Evolutionary conservation across 1,140 invertebrate genomes (phyloP), one percentile per base, ranked within the genome.

Genomic region (Aethina tumida): DNA sequence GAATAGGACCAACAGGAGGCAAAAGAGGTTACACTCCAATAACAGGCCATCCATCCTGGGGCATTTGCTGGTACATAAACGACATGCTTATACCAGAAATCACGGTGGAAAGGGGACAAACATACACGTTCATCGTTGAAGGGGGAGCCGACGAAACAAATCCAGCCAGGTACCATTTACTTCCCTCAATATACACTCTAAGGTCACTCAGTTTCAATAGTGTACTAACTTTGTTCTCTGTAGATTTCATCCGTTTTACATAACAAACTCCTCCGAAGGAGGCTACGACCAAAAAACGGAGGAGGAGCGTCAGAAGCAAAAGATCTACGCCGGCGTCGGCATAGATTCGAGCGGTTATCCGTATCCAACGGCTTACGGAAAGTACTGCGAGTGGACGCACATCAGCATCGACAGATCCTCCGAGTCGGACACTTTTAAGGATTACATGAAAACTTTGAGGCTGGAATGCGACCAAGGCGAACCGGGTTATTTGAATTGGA

Each of bases 31-130:
- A 92, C 56, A 74, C 77, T 7, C 71, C 78, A 5, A 79, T 88
- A 14, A 91, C 86, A 26, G 81, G 79, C 35, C 68, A 76, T 47
- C 78, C 82, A 5, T 86, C 84, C 1, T 89, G 87, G 78, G 88
- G 87, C 20, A 86, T 93, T 43, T 85, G 85, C 6, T 96, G 88
- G 87, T 96, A 92, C 65, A 81, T 96, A 49, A 95, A 97, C 61
- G 89, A 91, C 50, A 65, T 77, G 44, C 68, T 96, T 5, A 89
- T 91, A 45, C 90, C 92, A 0, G 89, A 95, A 59, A 67, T 96
- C 5, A 87, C 82, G 33, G 83, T 97, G 22, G 84, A 90, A 58
- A 66, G 91, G 39, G 90, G 89, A 17, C 70, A 81, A 60, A 92
- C 81, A 0, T 96, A 96, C 64, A 85, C 80, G 24, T 96, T 94